These are phyloP conservation scores for Lasiommata megera DNA, from an alignment of 2,888 invertebrate species.

Conservation along the genomic window DNA sequence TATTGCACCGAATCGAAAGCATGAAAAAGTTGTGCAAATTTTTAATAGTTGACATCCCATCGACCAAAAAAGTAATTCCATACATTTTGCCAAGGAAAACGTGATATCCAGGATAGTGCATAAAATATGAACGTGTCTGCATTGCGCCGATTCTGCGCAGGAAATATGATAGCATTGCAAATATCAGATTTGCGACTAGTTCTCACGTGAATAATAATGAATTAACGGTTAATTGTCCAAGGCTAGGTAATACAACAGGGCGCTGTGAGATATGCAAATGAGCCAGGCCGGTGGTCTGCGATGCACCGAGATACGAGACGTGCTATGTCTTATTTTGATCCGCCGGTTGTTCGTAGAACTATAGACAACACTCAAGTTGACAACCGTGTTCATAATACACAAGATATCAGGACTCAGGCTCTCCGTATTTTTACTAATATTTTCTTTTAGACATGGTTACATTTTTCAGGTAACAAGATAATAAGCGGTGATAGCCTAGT, in stretches of 20 bases:
- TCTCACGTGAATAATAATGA: constrained; percentile 8
- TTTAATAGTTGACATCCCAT: too few species aligned
- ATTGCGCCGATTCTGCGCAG: constrained; percentile 9
- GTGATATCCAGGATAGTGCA: too few species aligned
- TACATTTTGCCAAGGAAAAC: too few species aligned
- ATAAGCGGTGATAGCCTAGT: too few species aligned
- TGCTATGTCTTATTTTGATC: constrained; percentile 41
- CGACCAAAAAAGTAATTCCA: too few species aligned
- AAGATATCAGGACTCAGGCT: constrained; percentile 19
- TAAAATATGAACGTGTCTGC: background rate
- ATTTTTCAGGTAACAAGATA: too few species aligned
- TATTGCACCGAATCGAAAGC: too few species aligned
- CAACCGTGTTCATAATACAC: constrained; percentile 23
- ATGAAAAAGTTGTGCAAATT: too few species aligned
- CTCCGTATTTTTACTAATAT: too few species aligned
- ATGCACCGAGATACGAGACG: constrained; percentile 41
- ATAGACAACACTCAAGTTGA: constrained; percentile 32
- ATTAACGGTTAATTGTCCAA: constrained; percentile 15
- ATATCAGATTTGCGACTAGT: background rate
- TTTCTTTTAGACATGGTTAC: too few species aligned
- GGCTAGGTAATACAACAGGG: constrained; percentile 45
- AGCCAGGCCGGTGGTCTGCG: constrained; percentile 60
- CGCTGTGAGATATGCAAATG: constrained; percentile 60
- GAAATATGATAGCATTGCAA: background rate
- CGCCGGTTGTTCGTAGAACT: constrained; percentile 27